Evolutionary conservation across 1,140 invertebrate species (phyloP), one percentile per base, ranked within the genome.

Genomic region (Colletes gigas): DNA sequence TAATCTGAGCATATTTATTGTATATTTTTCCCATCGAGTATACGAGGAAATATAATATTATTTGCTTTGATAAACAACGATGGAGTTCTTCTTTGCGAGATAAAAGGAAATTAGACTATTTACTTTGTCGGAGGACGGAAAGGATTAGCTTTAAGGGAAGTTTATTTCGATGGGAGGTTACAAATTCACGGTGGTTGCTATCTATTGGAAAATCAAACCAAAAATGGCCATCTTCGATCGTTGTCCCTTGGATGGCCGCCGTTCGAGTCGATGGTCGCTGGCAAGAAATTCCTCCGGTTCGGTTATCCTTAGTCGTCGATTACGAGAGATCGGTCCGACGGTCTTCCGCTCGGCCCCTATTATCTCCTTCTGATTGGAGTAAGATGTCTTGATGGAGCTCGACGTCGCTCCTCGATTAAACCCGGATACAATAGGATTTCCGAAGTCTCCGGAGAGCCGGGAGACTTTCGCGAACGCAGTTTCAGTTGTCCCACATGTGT

Each of bases 341-440:
- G 44, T 17, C 47, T 41, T 41, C 65, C 65, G 39, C 39, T 44
- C 54, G 52, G 8, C 67, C 30, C 47, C 50, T 63, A 54, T 78
- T 63, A 60, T 55, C 68, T 55, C 14, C n/a, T 71, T 52, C 67
- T 41, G 76, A 78, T 71, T 63, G 68, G 41, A 21, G 14, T 39
- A 8, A 57, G 15, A 70, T 14, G 57, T 60, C 60, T 15, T 9
- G 55, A 47, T 15, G 15, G 21, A 54, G 57, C 15, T 62, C 67
- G 15, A 50, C 59, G 71, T 75, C 57, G 59, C 60, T 74, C 73
- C 55, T 67, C 76, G 81, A 84, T 84, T 83, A 84, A 84, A 82
- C 62, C 47, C 59, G 59, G 66, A 54, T 67, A 66, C 78, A 80
- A 83, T 81, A 55, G 78, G 81, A 83, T 83, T 83, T 66, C 30